A percentile compares a stretch with the other conserved stretches of the same genome.
These are phyloP conservation scores for Hystrix brachyura DNA, from an alignment of 2,113 vertebrate genomes.

Conservation along the genomic window DNA sequence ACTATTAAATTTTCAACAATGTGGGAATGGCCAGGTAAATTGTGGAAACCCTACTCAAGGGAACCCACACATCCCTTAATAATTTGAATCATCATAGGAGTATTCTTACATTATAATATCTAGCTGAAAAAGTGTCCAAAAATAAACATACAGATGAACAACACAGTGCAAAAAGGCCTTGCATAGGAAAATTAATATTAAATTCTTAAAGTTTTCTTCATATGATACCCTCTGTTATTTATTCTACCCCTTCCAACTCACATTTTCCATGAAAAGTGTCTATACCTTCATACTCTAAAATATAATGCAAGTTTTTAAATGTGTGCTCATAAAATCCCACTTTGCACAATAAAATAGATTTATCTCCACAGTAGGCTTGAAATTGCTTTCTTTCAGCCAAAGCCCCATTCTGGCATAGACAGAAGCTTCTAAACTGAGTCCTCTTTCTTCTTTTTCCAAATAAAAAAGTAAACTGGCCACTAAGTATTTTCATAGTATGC, in stretches of 20 bases:
- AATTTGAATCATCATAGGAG: background rate
- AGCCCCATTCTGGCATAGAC: background rate
- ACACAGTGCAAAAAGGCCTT: background rate
- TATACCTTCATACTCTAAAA: constrained; percentile 40
- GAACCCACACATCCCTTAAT: background rate
- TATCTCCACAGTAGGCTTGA: background rate
- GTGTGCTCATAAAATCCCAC: background rate
- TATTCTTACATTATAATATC: background rate
- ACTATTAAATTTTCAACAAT: background rate
- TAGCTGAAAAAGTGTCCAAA: background rate
- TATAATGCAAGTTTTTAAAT: constrained; percentile 42
- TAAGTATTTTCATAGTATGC: constrained; percentile 8
- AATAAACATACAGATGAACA: background rate
- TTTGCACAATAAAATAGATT: background rate
- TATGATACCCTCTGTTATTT: background rate
- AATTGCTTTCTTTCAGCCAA: background rate
- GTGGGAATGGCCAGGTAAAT: background rate
- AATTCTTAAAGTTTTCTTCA: constrained; percentile 8
- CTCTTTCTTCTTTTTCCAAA: constrained; percentile 65
- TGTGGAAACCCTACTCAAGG: background rate
- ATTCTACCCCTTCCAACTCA: constrained; percentile 17
- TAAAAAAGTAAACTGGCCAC: constrained; percentile 42
- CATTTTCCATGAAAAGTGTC: constrained; percentile 27
- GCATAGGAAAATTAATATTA: background rate
- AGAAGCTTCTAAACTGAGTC: background rate